Evolutionary conservation across 2,797 vertebrate species (phyloP), one percentile per base, ranked within the genome.

Genomic region (Psittacula echo): DNA sequence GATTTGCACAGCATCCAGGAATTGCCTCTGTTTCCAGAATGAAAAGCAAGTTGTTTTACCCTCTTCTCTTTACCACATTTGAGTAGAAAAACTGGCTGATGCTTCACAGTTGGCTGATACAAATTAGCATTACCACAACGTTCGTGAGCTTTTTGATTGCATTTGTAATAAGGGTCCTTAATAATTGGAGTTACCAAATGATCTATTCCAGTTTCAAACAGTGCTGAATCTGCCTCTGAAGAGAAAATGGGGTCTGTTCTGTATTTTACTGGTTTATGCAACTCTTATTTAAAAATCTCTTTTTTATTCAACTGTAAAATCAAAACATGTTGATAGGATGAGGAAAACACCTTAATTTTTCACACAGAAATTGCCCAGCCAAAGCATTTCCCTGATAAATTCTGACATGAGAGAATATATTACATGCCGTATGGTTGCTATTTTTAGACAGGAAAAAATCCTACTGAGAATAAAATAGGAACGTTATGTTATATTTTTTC

Each of bases 221-320:
- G 5, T 1, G 6, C 44, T 54, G 86, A 87, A 47, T 37, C 54
- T 4, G 7, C 44, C 72, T 56, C 53, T 17, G 32, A 44, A 58
- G 74, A 37, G 26, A 53, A 84, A 84, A 84, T 2, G 13, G 56
- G 44, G 47, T 60, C 65, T 61, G 18, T 7, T 86, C 45, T 41
- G 41, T 29, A 18, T 47, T 76, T 58, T 70, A 82, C 56, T 29
- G 12, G 60, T 56, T 76, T 60, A 32, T 45, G 80, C n/a, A 54
- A 48, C 67, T 65, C 26, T 61, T 87, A 70, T 37, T 91, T 75
- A 45, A 78, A 81, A 54, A 81, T 26, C 68, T 87, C 64, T 85
- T 93, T 94, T 94, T 92, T 78, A 53, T 79, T 85, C 58, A 68
- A n/a, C 62, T 65, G 26, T 3, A 58, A 89, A 96, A 94, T 89